A percentile compares a stretch with the other conserved stretches of the same genome.
These are phyloP conservation scores for Agonopterix alstromeriana DNA, from an alignment of 2,888 invertebrate genomes.

Conservation along the genomic window DNA sequence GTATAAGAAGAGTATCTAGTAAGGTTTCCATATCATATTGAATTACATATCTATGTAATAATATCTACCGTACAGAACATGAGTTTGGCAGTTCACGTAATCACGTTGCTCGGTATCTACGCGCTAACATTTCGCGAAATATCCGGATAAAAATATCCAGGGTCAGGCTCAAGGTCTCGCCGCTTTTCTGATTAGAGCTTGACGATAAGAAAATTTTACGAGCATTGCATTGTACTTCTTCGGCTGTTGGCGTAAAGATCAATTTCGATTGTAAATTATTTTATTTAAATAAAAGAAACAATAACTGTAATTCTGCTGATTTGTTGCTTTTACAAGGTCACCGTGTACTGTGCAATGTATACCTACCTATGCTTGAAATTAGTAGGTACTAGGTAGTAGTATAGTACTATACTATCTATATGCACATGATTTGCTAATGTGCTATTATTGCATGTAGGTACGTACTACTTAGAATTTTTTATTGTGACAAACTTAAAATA, in stretches of 20 bases:
- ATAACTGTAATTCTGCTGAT: slow-evolving; percentile 63
- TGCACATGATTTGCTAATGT: too few relatives aligned
- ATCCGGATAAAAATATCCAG: slow-evolving; percentile 73
- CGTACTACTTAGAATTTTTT: too few relatives aligned
- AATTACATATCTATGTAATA: too few relatives aligned
- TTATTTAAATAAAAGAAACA: slow-evolving; percentile 40
- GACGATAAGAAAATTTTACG: slow-evolving; percentile 48
- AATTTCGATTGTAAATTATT: slow-evolving; percentile 26
- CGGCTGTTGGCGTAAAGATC: slow-evolving; percentile 26
- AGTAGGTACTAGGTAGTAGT: slow-evolving; percentile 8
- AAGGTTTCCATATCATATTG: too few relatives aligned
- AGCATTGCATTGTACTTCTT: slow-evolving; percentile 37
- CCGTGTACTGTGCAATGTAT: slow-evolving; percentile 23
- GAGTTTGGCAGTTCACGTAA: slow-evolving; percentile 41
- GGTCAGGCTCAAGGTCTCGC: slow-evolving; percentile 71
- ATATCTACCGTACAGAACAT: slow-evolving; percentile 8
- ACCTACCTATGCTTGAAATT: slow-evolving; percentile 25
- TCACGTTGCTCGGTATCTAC: slow-evolving; percentile 45
- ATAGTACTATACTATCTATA: slow-evolving; percentile 11
- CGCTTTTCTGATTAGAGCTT: slow-evolving; percentile 68
- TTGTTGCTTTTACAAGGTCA: slow-evolving; percentile 58
- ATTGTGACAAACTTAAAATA: too few relatives aligned
- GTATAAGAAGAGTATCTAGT: too few relatives aligned
- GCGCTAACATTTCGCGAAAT: slow-evolving; percentile 59
- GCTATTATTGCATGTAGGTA: too few relatives aligned